Evolutionary conservation across 2,113 vertebrate species (phyloP).

Genomic region (Eubucco bourcierii): DNA sequence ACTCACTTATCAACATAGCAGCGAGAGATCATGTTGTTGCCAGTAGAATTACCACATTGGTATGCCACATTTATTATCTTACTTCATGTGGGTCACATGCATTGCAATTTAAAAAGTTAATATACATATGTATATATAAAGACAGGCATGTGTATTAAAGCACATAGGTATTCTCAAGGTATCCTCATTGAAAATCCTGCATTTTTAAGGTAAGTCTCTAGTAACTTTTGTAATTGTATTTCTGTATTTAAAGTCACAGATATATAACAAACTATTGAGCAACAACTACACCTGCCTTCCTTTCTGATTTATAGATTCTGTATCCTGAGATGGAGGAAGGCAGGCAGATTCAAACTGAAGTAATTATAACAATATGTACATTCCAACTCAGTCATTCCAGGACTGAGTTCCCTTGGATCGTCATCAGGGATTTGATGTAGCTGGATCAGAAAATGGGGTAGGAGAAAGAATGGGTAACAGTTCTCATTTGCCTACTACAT

Average conservation of each 20-base stretch:
- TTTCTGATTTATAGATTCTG: background rate
- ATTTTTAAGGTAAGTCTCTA: background rate
- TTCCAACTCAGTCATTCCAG: background rate
- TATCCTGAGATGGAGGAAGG: background rate
- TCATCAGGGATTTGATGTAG: background rate
- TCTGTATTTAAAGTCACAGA: background rate
- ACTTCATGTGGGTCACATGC: background rate
- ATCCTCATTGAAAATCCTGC: background rate
- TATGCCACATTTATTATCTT: background rate
- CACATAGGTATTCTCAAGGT: background rate
- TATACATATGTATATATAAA: background rate
- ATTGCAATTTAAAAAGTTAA: background rate
- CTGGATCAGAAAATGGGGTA: background rate
- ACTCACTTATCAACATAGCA: constrained; percentile 42
- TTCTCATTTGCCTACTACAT: background rate
- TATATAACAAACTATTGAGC: background rate
- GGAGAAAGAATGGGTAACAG: background rate
- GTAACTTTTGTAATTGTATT: background rate
- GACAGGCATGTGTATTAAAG: background rate
- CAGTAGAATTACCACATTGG: background rate
- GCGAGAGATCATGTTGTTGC: background rate
- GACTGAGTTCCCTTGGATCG: background rate
- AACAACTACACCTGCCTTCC: background rate
- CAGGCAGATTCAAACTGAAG: background rate
- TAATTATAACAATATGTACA: background rate